These are phyloP conservation scores for Athene noctua DNA, from an alignment of 2,113 vertebrate genomes.

Conservation along the genomic window DNA sequence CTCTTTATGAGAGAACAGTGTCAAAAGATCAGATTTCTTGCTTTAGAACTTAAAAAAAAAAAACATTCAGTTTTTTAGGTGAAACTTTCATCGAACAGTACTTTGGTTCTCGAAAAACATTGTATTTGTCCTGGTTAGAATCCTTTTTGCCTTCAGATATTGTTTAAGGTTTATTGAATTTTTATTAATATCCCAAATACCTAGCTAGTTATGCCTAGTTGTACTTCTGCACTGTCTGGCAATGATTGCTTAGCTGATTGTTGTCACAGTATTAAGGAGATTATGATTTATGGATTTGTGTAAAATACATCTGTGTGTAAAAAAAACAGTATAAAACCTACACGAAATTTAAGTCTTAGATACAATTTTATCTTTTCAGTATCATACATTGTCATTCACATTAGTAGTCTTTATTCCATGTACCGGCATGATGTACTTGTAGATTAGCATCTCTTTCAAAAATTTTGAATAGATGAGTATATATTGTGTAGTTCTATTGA, in stretches of 20 bases:
- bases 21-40: neutral
- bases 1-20: neutral
- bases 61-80: neutral
- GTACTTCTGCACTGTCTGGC: neutral
- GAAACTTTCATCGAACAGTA: neutral
- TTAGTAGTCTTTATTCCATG: slow-evolving; percentile 2
- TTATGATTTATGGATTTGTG: neutral
- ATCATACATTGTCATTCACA: neutral
- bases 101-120: neutral
- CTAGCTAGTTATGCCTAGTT: neutral
- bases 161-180: neutral
- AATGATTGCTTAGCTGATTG: neutral
- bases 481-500: slow-evolving; percentile 45
- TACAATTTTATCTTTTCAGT: neutral
- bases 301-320: neutral
- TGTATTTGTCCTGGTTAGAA: neutral
- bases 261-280: neutral
- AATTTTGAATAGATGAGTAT: slow-evolving; percentile 52
- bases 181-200: neutral
- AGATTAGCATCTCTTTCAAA: slow-evolving; percentile 51
- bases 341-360: neutral
- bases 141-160: neutral
- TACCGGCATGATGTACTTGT: neutral
- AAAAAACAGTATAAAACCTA: neutral
- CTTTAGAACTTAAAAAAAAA: neutral